phyloP scores from a whole-genome alignment of 1,140 invertebrate species.

The Drosophila biarmipes region DNA sequence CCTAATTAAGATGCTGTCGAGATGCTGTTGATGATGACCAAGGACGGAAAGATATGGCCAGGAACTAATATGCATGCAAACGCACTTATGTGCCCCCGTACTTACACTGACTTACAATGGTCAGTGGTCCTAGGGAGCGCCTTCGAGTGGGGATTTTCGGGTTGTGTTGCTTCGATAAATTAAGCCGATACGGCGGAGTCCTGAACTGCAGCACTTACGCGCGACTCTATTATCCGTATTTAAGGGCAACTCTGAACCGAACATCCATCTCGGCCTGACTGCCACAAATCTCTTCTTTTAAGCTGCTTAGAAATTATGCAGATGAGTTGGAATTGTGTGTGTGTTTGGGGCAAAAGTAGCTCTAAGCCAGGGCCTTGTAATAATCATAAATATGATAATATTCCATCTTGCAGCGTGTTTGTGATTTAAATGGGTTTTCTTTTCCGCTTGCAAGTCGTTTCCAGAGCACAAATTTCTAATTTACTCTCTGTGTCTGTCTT shows the following conservation, averaged over 20 bases:
- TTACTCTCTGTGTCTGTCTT: constrained; percentile 23
- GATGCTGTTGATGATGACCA: constrained; percentile 47
- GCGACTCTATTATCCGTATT: constrained; percentile 14
- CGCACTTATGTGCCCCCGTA: constrained; percentile 27
- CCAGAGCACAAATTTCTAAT: constrained; percentile 28
- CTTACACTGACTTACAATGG: constrained; percentile 31
- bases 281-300: constrained; percentile 31
- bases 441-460: constrained; percentile 9
- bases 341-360: constrained; percentile 26
- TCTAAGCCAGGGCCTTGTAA: constrained; percentile 21
- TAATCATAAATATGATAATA: constrained; percentile 68
- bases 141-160: neutral
- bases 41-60: constrained; percentile 27
- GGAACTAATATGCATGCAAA: constrained; percentile 48
- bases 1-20: constrained; percentile 79
- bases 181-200: constrained; percentile 15
- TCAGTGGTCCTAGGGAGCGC: constrained; percentile 1
- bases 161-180: constrained; percentile 32
- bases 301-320: constrained; percentile 73
- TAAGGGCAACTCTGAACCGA: constrained; percentile 14
- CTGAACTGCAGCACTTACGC: neutral
- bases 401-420: constrained; percentile 50
- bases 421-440: constrained; percentile 65
- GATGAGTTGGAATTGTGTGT: constrained; percentile 51
- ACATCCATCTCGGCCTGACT: constrained; percentile 7